Base-by-base conservation (phyloP, 2,888 invertebrate species). In the Corbicula japonica region DNA sequence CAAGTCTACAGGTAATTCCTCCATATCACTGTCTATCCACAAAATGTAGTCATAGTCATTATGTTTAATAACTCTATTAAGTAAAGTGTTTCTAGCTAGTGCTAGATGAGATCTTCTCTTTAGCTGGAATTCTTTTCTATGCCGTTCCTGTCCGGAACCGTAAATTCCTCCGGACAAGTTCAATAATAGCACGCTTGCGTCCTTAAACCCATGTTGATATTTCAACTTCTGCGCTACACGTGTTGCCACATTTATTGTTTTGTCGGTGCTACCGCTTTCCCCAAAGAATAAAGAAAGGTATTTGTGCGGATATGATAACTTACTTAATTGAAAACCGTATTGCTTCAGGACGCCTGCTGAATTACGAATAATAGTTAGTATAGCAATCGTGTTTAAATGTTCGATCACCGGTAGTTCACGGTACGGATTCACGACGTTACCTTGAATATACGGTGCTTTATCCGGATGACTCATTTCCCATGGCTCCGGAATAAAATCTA, bases 221-320 rank as follows among this genome's bases (percentile, higher is more conserved):
- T 65, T 61, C 6, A 91, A 72, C 8, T 85, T 84, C 23, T 75
- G 44, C 6, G 86, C 87, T 2, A 86, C 60, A 0, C 58, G 32
- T 35, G 82, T 71, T 1, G 91, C 91, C 38, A 80, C 61, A 6
- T 80, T 66, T 5, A 88, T 70, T 0, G 91, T 92, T 15, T 77
- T 65, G 56, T 92, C 92, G 2, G 61, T 65, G 69, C 92, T 92
- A 30, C 90, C 86, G 68, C 91, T 91, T 74, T 92, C 92, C 0
- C 91, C 92, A 28, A 92, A 86, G 18, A 84, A 89, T 1, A 92
- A 58, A 0, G 92, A 90, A 12, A 92, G 86, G 46, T 88, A 83
- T 0, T 80, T 35, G 66, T 91, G 91, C 0, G 92, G 91, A 61
- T 92, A 92, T n/a, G 83, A 85, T 18, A 92, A 66, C 0, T 86